These are phyloP conservation scores for Virgularia gustaviana DNA, from an alignment of 92 coral and sea anemone species.

Conservation along the genomic window DNA sequence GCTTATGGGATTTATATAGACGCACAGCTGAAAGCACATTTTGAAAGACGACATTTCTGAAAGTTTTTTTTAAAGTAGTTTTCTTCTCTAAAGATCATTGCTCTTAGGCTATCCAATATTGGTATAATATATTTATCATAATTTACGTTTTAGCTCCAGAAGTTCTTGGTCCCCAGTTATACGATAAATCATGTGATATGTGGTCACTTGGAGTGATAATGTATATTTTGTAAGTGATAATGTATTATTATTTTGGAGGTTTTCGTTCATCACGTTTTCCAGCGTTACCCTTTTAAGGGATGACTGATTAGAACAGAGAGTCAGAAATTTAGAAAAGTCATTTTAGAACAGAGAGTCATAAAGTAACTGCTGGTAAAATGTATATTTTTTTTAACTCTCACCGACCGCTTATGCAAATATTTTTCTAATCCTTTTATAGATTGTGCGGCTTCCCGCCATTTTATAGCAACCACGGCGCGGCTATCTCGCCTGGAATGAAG, in stretches of 20 bases:
- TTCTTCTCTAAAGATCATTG: neutral
- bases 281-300: too few relatives aligned
- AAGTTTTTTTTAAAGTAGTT: neutral
- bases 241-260: too few relatives aligned
- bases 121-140: neutral
- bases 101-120: neutral
- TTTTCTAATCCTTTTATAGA: conserved; percentile 51
- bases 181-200: conserved; percentile 90
- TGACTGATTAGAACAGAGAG: too few relatives aligned
- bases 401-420: neutral
- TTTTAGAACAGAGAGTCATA: too few relatives aligned
- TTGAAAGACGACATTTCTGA: neutral
- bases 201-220: conserved; percentile 97
- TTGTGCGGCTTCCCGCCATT: conserved; percentile 98
- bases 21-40: too few relatives aligned
- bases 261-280: too few relatives aligned
- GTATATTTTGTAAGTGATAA: conserved; percentile 80
- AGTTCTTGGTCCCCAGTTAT: conserved; percentile 89
- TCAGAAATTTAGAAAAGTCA: too few relatives aligned
- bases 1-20: too few relatives aligned
- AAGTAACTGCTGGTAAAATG: too few relatives aligned
- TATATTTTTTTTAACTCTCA: neutral
- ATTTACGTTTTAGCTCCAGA: conserved; percentile 78
- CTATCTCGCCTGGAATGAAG: conserved; percentile 97
- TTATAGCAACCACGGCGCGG: conserved; percentile 96